Evolutionary conservation across 2,888 invertebrate species (phyloP), one percentile per base, ranked within the genome.

Genomic region (Osmoderma eremita): DNA sequence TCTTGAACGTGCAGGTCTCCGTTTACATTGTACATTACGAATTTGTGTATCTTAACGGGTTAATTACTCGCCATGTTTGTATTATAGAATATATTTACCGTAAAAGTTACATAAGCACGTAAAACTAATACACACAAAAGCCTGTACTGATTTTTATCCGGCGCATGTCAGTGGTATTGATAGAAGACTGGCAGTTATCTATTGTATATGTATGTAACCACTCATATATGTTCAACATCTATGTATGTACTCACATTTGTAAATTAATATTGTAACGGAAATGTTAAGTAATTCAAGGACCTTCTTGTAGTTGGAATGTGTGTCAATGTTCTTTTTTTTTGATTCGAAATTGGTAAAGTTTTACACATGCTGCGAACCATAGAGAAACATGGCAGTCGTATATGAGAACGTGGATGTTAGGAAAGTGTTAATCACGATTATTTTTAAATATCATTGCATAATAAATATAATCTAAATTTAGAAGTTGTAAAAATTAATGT

Each of bases 251-350:
- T 30, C 30, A 10, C 30, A 4, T 30, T 30, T 30, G 30, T 53
- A 38, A 38, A 53, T 53, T 53, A 53, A 53, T 53, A 53, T 53
- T 53, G 53, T 53, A 53, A 12, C 53, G 58, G 58, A 61, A 61
- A 61, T 61, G 58, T 61, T 45, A 61, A 61, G 58, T 61, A 61
- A 61, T 61, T 61, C 58, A 61, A 61, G 58, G 58, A 61, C 42
- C 45, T 45, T 61, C 58, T 45, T 45, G 58, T 45, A 30, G 17
- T 17, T 48, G 42, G 18, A 61, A 61, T 17, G 45, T 61, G 42
- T 61, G 58, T 61, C 58, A 61, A 61, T 61, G 58, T 48, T 58
- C 58, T 58, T 61, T 61, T 61, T 61, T 58, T 22, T 61, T 45
- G 36, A 24, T 30, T 45, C 36, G 5, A 10, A 61, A 61, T 45